Evolutionary conservation across 2,113 vertebrate species (phyloP).

Genomic region (Pampusana beccarii): DNA sequence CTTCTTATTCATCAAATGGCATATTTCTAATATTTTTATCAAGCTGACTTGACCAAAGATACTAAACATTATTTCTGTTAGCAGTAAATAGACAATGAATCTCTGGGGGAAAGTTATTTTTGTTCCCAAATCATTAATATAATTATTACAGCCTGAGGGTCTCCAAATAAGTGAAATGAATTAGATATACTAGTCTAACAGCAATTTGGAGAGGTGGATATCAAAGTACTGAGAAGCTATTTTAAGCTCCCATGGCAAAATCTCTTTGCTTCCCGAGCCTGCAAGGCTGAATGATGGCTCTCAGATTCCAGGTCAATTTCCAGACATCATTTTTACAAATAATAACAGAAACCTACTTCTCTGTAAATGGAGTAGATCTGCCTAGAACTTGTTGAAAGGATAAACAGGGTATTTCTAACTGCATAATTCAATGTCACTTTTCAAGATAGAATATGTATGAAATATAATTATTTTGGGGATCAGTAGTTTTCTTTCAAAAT

Average conservation of each 20-base stretch:
- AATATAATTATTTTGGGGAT: background rate
- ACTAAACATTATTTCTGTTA: background rate
- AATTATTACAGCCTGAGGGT: background rate
- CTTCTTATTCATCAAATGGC: background rate
- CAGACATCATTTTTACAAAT: background rate
- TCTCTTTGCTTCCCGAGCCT: background rate
- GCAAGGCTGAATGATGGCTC: background rate
- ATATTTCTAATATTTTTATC: background rate
- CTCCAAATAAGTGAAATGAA: background rate
- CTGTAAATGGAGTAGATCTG: background rate
- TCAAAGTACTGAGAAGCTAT: background rate
- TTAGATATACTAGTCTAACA: background rate
- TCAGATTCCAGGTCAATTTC: background rate
- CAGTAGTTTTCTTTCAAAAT: background rate
- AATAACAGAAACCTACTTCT: background rate
- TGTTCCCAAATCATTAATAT: background rate
- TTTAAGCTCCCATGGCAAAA: background rate
- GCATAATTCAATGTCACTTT: background rate
- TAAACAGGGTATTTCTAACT: background rate
- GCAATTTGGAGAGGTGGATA: background rate
- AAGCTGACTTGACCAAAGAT: background rate
- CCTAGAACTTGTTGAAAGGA: background rate
- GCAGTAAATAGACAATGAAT: background rate
- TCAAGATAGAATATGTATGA: background rate
- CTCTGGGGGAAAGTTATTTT: background rate